Base-by-base conservation (phyloP, 2,797 vertebrate genomes). In the Sebastes umbrosus region DNA sequence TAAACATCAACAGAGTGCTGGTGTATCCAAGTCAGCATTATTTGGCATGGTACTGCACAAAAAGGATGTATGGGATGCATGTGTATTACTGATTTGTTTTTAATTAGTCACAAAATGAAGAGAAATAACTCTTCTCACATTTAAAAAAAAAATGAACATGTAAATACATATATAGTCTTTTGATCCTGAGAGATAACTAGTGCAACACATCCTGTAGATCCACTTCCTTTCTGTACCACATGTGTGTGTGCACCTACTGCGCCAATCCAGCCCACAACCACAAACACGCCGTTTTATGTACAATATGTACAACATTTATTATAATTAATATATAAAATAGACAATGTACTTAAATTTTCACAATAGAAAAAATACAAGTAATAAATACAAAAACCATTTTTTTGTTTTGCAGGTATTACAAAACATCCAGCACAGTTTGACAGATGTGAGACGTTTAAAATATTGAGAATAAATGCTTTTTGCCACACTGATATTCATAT, bases 231-330 rank as follows among this genome's bases (percentile, higher is more conserved):
- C 29, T 3, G 24, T 8, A 6, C 8, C 39, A 16, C 64, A 1
- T 4, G 6, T 43, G 13, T 36, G 34, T 14, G 39, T 14, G 39
- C 39, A 43, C 13, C 13, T 59, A 14, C 65, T 16, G 4, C 8
- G 43, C 54, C 18, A 50, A 71, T 59, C 32, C 34, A 24, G 18
- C 13, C 31, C 9, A 75, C 62, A 20, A 83, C 46, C 79, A 90
- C 82, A 83, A 77, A 67, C 80, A 84, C 87, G 77, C 87, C 62
- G 73, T 86, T 83, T 88, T 96, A 95, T 96, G 93, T 96, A 96
- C 96, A 96, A 96, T 96, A 96, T 96, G 95, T 96, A 96, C 96
- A 96, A 96, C 95, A 96, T 96, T 96, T 96, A 96, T 96, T 96
- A 95, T 94, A 95, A 95, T 96, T 95, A 96, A 96, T 95, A 95